Percentiles rank a stretch among this genome's conserved stretches.
These are phyloP conservation scores for Phallusia fumigata DNA, from an alignment of 23 tunicate genomes.

Conservation along the genomic window DNA sequence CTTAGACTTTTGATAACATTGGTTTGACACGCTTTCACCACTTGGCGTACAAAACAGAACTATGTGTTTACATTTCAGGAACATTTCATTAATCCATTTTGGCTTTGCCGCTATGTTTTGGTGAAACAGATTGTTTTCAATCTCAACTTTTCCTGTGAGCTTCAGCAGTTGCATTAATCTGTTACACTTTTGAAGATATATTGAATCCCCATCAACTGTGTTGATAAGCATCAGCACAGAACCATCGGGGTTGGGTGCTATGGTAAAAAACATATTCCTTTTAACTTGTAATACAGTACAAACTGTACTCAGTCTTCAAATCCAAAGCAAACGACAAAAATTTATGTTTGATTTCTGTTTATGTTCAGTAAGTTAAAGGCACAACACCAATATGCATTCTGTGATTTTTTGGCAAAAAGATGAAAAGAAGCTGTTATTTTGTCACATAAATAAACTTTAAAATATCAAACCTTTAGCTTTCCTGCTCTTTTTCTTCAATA, in stretches of 20 bases:
- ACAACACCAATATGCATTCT: too few relatives aligned
- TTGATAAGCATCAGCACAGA: background rate
- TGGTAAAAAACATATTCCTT: too few relatives aligned
- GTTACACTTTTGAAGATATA: background rate
- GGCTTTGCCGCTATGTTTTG: background rate
- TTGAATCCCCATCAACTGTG: background rate
- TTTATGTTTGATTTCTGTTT: too few relatives aligned
- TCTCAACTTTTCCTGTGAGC: background rate
- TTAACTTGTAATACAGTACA: too few relatives aligned
- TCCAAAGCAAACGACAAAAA: too few relatives aligned
- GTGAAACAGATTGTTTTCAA: background rate
- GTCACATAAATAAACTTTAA: too few relatives aligned
- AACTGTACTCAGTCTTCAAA: too few relatives aligned
- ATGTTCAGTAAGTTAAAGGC: too few relatives aligned
- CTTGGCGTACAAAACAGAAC: background rate
- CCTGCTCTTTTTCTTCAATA: too few relatives aligned
- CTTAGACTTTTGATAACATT: background rate
- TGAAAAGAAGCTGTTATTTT: too few relatives aligned
- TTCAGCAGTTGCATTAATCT: background rate
- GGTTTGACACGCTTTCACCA: background rate
- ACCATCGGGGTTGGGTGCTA: background rate
- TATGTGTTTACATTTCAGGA: background rate
- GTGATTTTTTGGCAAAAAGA: too few relatives aligned
- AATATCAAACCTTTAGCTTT: too few relatives aligned
- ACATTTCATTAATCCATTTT: background rate